phyloP scores from a whole-genome alignment of 2,888 invertebrate genomes.

The Galerucella calmariensis region DNA sequence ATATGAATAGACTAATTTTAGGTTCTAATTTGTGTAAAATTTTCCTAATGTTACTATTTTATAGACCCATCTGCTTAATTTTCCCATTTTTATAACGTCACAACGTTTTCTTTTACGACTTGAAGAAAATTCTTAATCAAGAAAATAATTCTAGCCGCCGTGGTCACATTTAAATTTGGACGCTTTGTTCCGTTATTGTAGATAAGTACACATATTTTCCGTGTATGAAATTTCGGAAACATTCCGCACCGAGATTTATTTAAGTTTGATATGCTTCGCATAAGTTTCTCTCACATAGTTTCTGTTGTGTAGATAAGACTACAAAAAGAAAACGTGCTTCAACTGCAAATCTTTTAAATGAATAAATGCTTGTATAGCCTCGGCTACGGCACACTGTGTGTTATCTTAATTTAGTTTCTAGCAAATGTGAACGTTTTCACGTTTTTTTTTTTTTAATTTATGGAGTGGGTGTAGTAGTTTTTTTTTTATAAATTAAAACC shows the following conservation, averaged over 20 bases:
- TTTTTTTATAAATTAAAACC: too few relatives aligned
- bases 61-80: not conserved
- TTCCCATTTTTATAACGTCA: not conserved
- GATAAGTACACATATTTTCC: conserved; percentile 17
- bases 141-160: too few relatives aligned
- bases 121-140: not conserved
- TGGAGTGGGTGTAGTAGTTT: too few relatives aligned
- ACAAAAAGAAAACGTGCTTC: conserved; percentile 41
- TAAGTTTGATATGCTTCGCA: conserved; percentile 39
- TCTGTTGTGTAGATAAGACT: conserved; percentile 41
- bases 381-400: conserved; percentile 5
- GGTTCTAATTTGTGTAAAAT: conserved; percentile 17
- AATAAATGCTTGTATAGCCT: conserved; percentile 22
- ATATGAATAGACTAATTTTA: conserved; percentile 9
- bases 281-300: conserved; percentile 41
- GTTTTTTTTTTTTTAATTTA: too few relatives aligned
- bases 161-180: not conserved
- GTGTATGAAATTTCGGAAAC: conserved; percentile 32
- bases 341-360: conserved; percentile 36
- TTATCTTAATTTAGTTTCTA: conserved; percentile 20
- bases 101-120: not conserved
- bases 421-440: too few relatives aligned
- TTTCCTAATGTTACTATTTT: conserved; percentile 14
- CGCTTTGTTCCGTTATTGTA: not conserved
- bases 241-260: conserved; percentile 37